These are phyloP conservation scores for Aegithalos caudatus DNA, from an alignment of 2,113 vertebrate genomes.

Conservation along the genomic window DNA sequence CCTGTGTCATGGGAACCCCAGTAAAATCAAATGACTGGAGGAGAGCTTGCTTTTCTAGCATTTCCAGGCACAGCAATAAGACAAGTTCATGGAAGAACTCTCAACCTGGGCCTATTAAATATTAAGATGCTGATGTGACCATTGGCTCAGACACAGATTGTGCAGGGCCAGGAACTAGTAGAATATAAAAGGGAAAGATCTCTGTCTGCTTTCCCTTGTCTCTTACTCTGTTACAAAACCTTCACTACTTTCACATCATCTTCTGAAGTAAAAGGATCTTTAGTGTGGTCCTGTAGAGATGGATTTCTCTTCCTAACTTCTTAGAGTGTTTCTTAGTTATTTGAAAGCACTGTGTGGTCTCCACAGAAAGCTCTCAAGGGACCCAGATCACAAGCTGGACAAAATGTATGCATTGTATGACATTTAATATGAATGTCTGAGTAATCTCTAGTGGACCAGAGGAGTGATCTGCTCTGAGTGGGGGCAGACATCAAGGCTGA, in stretches of 20 bases:
- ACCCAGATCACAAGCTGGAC: background rate
- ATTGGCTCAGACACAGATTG: background rate
- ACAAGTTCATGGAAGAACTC: background rate
- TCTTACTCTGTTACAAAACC: background rate
- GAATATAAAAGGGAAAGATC: background rate
- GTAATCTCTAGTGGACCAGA: background rate
- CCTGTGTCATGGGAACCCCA: background rate
- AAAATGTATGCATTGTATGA: background rate
- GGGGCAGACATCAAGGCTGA: background rate
- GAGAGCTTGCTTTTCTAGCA: background rate
- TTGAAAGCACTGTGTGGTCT: constrained; percentile 47
- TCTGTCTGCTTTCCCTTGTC: background rate
- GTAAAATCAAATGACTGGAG: background rate
- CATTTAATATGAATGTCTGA: constrained; percentile 13
- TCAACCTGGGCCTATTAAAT: constrained; percentile 2
- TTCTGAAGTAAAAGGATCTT: constrained; percentile 9
- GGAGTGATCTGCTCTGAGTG: background rate
- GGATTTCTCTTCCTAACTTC: background rate
- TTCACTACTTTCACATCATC: background rate
- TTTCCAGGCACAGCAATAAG: background rate
- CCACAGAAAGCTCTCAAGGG: background rate
- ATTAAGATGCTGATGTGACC: background rate
- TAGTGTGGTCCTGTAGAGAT: background rate
- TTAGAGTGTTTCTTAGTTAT: background rate
- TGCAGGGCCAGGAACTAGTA: background rate